A percentile compares a stretch with the other conserved stretches of the same genome.
Conservation (phyloP, 2,888 invertebrate species). For the Phrixothrix hirtus region DNA sequence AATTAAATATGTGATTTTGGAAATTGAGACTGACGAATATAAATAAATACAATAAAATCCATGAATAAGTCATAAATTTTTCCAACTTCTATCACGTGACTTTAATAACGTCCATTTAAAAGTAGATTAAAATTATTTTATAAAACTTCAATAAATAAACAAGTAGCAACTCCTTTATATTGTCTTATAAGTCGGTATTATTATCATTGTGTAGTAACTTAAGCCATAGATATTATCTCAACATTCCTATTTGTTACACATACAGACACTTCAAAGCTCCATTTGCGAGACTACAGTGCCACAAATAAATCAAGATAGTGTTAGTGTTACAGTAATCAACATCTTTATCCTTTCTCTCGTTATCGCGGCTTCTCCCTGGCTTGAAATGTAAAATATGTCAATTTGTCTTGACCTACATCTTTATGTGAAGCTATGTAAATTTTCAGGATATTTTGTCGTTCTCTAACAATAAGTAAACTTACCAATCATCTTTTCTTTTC, state of each 20-base stretch:
- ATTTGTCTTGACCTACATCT: conserved; percentile 26
- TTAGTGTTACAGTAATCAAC: conserved; percentile 13
- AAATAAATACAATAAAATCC: too few relatives aligned
- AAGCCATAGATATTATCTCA: neutral
- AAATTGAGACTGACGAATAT: too few relatives aligned
- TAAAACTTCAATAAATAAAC: too few relatives aligned
- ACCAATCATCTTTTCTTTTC: neutral
- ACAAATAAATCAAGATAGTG: conserved; percentile 13
- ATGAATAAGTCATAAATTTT: too few relatives aligned
- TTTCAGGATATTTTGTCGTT: conserved; percentile 13
- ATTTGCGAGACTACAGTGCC: neutral
- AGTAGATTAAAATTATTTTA: too few relatives aligned
- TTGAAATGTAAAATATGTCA: conserved; percentile 26
- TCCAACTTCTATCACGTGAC: too few relatives aligned
- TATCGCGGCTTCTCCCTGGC: conserved; percentile 16
- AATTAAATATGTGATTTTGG: too few relatives aligned
- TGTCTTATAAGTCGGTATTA: neutral
- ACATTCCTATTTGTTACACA: conserved; percentile 3
- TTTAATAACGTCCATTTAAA: too few relatives aligned
- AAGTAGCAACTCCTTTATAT: too few relatives aligned
- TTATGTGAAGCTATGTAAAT: conserved; percentile 21
- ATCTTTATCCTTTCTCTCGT: conserved; percentile 16
- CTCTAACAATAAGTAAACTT: neutral
- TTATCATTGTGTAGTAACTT: neutral
- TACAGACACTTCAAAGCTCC: conserved; percentile 4